Base-by-base conservation (phyloP, 2,797 vertebrate species). In the Anabas testudineus region DNA sequence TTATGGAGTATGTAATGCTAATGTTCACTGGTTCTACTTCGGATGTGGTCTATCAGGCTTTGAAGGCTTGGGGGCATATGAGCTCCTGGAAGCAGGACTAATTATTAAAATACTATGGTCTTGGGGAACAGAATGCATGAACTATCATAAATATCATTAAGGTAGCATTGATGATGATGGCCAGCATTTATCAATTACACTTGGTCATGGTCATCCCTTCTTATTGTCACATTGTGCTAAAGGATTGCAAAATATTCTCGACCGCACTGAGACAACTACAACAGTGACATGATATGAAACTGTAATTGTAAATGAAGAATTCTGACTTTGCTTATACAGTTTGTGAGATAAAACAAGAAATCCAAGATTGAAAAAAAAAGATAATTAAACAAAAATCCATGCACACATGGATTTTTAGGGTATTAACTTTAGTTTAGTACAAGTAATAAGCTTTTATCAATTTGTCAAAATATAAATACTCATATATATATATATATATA, bases 391-490 rank as follows among this genome's bases (percentile, higher is more conserved):
- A n/a, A n/a, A n/a, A n/a, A n/a, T n/a, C n/a, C n/a, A n/a, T n/a
- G n/a, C n/a, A n/a, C n/a, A n/a, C n/a, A n/a, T n/a, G n/a, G n/a
- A n/a, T n/a, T n/a, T n/a, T n/a, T n/a, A n/a, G n/a, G n/a, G n/a
- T n/a, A n/a, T n/a, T n/a, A n/a, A n/a, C n/a, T n/a, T n/a, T n/a
- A 8, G 26, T 64, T 48, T 12, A 36, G 24, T 43, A 24, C 12
- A 60, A 42, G 15, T 16, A 24, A 57, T 30, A 34, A 4, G 0
- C 21, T 47, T 62, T 37, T 48, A 6, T 22, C 47, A 5, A 41
- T 49, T 63, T 54, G 43, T 62, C 36, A 54, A 48, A 67, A 63
- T 43, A 69, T 12, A 67, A 64, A 16, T 32, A n/a, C 3, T 51
- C n/a, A n/a, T n/a, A n/a, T n/a, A n/a, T 51, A 7, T 7, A 26